Percentiles rank a stretch among this genome's conserved stretches.
Conservation (phyloP, 2,113 vertebrate species). For the Gulo gulo region DNA sequence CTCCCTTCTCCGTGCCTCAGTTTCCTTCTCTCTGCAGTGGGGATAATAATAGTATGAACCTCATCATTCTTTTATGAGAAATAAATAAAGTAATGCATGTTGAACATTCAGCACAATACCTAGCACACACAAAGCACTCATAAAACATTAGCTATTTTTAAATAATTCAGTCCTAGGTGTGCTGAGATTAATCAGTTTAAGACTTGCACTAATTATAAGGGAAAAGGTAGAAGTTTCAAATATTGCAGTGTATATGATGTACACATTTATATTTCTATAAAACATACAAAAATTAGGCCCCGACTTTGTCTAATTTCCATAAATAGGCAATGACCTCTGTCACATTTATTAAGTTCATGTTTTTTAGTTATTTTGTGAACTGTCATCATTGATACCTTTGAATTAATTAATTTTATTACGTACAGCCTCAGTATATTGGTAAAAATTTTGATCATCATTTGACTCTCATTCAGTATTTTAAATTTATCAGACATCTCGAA, state of each 20-base stretch:
- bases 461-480: constrained; percentile 1
- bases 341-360: background rate
- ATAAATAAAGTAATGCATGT: background rate
- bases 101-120: background rate
- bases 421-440: background rate
- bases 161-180: background rate
- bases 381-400: background rate
- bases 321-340: constrained; percentile 8
- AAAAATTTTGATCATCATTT: constrained; percentile 26
- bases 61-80: background rate
- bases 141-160: background rate
- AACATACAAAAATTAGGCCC: background rate
- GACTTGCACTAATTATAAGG: background rate
- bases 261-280: background rate
- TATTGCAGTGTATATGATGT: background rate
- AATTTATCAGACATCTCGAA: background rate
- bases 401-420: constrained; percentile 19
- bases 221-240: background rate
- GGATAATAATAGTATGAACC: background rate
- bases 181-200: constrained; percentile 4
- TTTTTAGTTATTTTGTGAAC: constrained; percentile 25
- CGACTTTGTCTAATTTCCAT: constrained; percentile 8
- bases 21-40: background rate
- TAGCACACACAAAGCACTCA: background rate
- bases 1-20: background rate